A percentile compares a stretch with the other conserved stretches of the same genome.
Conservation (phyloP, 2,888 invertebrate genomes). For the Adelognathus sp. region DNA sequence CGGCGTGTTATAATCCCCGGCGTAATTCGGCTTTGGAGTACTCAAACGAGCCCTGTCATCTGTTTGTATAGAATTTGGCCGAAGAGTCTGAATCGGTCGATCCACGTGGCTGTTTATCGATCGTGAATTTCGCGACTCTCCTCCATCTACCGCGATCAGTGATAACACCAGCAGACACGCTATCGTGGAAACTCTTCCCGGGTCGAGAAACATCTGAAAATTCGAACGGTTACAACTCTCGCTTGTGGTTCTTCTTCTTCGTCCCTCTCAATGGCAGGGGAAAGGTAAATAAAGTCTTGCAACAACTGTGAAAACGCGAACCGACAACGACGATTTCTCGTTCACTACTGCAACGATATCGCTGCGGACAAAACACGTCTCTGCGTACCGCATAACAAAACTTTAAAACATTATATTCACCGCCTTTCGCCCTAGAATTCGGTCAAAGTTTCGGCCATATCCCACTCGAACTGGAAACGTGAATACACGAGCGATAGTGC, state of each 20-base stretch:
- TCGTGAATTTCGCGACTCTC: constrained; percentile 27
- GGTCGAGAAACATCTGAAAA: constrained; percentile 47
- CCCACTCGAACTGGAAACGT: constrained; percentile 26
- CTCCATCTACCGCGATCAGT: neutral
- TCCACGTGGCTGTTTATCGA: constrained; percentile 25
- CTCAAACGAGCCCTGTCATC: constrained; percentile 8
- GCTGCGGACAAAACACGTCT: constrained; percentile 27
- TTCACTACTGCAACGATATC: constrained; percentile 49
- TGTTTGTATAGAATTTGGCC: constrained; percentile 14
- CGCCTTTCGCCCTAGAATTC: constrained; percentile 32
- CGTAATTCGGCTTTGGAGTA: neutral
- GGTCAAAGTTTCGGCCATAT: constrained; percentile 50
- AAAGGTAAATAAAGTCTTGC: neutral
- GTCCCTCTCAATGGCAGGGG: too few species aligned
- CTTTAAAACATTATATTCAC: neutral
- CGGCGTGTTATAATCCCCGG: neutral
- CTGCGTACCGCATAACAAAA: constrained; percentile 18
- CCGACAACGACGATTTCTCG: constrained; percentile 40
- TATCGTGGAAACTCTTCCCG: neutral
- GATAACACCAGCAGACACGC: constrained; percentile 17
- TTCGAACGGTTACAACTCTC: neutral
- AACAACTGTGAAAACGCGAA: constrained; percentile 6
- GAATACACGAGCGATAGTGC: neutral
- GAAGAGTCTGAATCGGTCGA: neutral
- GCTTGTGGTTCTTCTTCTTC: neutral